These are phyloP conservation scores for Tragulus kanchil DNA, from an alignment of 2,113 vertebrate species.

Conservation along the genomic window DNA sequence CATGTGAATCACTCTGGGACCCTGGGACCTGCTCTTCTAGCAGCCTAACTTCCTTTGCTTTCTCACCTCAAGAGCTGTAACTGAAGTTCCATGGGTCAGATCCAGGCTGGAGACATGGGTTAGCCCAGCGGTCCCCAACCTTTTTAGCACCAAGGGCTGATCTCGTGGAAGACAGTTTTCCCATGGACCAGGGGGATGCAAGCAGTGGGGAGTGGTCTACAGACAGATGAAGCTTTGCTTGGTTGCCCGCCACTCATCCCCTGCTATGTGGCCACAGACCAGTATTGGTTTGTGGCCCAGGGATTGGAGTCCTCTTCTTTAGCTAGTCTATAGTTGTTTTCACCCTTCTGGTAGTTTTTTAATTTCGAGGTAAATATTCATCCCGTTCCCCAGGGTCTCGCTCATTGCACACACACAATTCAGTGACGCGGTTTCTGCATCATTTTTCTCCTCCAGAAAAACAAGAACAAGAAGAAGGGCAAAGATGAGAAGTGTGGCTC, in stretches of 20 bases:
- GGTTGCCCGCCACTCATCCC: not conserved
- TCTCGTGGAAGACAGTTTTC: not conserved
- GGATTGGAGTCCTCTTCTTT: too few relatives aligned
- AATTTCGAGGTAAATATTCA: not conserved
- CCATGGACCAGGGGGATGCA: not conserved
- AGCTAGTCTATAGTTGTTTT: not conserved
- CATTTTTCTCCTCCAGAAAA: slow-evolving; percentile 90
- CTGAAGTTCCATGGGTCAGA: not conserved
- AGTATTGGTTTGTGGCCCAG: not conserved
- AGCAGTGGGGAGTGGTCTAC: not conserved
- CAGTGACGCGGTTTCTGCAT: not conserved
- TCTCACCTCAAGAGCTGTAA: not conserved
- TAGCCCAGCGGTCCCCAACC: not conserved
- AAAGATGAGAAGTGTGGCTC: slow-evolving; percentile 98
- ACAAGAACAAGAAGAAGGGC: slow-evolving; percentile 97
- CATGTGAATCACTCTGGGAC: not conserved
- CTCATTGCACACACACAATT: rapidly evolving
- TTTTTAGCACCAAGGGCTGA: not conserved
- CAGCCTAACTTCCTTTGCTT: not conserved
- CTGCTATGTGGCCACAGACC: not conserved
- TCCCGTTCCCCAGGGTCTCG: rapidly evolving
- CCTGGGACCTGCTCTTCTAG: not conserved
- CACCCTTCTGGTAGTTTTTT: too few relatives aligned
- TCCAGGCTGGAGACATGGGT: not conserved
- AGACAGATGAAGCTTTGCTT: not conserved